Base-by-base conservation (phyloP, 2,113 vertebrate species). In the Psilopsiagon aymara region DNA sequence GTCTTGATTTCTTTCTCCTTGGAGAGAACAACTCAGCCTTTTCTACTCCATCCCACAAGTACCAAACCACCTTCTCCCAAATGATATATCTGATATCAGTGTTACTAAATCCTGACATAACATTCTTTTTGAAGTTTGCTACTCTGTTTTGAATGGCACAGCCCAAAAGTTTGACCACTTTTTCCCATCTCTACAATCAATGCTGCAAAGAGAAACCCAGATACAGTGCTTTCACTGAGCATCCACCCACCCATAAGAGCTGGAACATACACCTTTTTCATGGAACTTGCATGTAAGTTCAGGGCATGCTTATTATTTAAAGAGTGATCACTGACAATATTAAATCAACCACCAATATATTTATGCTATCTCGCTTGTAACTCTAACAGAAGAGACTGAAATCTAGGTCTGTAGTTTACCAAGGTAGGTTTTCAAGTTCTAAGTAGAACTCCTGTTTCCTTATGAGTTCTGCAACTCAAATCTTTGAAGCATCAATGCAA, bases 231-330 rank as follows among this genome's bases (percentile, higher is more conserved):
- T 49, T 24, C 60, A 51, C 2, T 8, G 20, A 53, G 37, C 47
- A 47, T 11, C 11, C 31, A 14, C 5, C 5, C 20, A 21, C 1
- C 9, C 18, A 3, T 0, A 3, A 63, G 33, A 37, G 12, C 29
- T 52, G n/a, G 44, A 82, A 55, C 0, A 1, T 6, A 39, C 12
- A 68, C 41, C 28, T 25, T 59, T 77, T 43, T 43, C 55, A n/a
- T 6, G 10, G 62, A 87, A n/a, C 24, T 53, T 6, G 6, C 25
- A 39, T 16, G 7, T 9, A 86, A 77, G 69, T 31, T 53, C 79
- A 53, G 51, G 31, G 33, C 31, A 52, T 2, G 1, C 43, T 87
- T 41, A 69, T 23, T 19, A 17, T 20, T 70, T 59, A 6, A 70
- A 60, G 29, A 59, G 11, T 19, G 49, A 64, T 18, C 2, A 1